phyloP scores from a whole-genome alignment of 2,888 invertebrate genomes.

The Eupithecia inturbata region DNA sequence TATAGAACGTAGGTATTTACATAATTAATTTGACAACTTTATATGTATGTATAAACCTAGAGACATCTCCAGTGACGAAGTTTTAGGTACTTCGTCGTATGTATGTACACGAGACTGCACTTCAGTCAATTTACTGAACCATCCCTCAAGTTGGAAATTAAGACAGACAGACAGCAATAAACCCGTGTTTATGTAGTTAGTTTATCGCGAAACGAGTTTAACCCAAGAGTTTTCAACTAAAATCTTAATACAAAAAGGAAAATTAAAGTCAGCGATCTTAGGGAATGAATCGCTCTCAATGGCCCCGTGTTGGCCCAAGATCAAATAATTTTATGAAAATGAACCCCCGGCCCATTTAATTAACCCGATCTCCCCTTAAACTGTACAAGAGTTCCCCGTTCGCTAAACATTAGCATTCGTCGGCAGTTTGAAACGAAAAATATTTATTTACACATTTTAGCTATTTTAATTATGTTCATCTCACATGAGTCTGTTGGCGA shows the following conservation, averaged over 20 bases:
- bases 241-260: constrained; percentile 67
- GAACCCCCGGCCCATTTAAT: constrained; percentile 80
- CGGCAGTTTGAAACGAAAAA: constrained; percentile 76
- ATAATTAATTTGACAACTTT: neutral
- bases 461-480: constrained; percentile 64
- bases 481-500: constrained; percentile 63
- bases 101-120: constrained; percentile 62
- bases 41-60: neutral
- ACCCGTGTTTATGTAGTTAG: constrained; percentile 69
- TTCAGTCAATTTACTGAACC: constrained; percentile 61
- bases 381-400: constrained; percentile 79
- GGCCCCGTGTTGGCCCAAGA: constrained; percentile 69
- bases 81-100: constrained; percentile 21
- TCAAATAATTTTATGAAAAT: constrained; percentile 83
- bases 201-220: constrained; percentile 57
- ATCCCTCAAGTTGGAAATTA: constrained; percentile 62
- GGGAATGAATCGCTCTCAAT: constrained; percentile 69
- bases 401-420: constrained; percentile 80
- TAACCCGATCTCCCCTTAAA: constrained; percentile 78
- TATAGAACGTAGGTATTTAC: neutral
- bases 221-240: constrained; percentile 51
- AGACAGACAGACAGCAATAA: constrained; percentile 70
- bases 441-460: constrained; percentile 71
- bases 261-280: constrained; percentile 68
- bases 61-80: constrained; percentile 14